Evolutionary conservation across 2,888 invertebrate species (phyloP).

Genomic region (Parthenolecanium corni): DNA sequence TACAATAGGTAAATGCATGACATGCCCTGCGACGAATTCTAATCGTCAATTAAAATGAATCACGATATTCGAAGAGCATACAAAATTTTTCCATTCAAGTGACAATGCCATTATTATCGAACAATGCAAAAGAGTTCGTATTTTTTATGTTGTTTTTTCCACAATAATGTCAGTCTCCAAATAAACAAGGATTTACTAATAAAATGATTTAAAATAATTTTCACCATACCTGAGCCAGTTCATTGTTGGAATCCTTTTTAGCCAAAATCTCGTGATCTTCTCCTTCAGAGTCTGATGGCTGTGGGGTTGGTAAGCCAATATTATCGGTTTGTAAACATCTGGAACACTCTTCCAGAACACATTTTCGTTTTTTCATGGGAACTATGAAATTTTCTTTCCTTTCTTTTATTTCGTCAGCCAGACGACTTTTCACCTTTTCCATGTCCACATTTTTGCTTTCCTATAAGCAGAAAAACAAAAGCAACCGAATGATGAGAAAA

Average conservation of each 20-base stretch:
- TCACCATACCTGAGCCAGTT: neutral
- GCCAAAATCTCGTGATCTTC: slow-evolving; percentile 40
- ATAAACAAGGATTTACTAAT: too few species aligned
- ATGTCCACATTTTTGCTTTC: slow-evolving; percentile 26
- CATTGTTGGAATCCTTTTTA: neutral
- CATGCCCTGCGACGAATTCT: too few species aligned
- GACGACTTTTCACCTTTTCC: slow-evolving; percentile 19
- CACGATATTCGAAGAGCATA: too few species aligned
- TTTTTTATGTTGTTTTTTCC: too few species aligned
- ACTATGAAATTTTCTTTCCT: slow-evolving; percentile 17
- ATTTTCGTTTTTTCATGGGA: slow-evolving; percentile 22
- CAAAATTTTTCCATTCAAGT: too few species aligned
- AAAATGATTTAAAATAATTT: too few species aligned
- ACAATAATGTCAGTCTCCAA: too few species aligned
- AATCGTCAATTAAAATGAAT: too few species aligned
- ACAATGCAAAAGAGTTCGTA: too few species aligned
- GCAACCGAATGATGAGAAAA: too few species aligned
- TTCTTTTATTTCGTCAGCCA: slow-evolving; percentile 29
- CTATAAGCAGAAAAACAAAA: slow-evolving; percentile 18
- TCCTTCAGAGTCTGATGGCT: slow-evolving; percentile 71
- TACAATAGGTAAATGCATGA: too few species aligned
- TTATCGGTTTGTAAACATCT: slow-evolving; percentile 5
- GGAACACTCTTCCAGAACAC: slow-evolving; percentile 17
- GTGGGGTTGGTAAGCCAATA: slow-evolving; percentile 56
- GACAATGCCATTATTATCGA: too few species aligned